phyloP scores from a whole-genome alignment of 2,797 vertebrate genomes.

The Antennarius maculatus region DNA sequence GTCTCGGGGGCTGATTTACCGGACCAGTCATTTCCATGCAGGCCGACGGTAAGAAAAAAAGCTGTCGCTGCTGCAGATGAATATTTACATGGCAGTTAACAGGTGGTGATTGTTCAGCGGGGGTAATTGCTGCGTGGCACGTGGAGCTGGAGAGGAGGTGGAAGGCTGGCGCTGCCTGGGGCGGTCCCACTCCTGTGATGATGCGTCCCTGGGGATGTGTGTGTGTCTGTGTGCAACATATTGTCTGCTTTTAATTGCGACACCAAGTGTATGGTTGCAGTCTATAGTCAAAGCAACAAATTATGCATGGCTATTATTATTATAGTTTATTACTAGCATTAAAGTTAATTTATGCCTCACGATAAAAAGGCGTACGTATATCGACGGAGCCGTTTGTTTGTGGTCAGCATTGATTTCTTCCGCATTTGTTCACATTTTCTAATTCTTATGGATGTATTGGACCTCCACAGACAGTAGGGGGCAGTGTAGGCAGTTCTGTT shows the following conservation, averaged over 20 bases:
- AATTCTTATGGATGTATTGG: too few relatives aligned
- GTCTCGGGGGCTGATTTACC: slow-evolving; percentile 70
- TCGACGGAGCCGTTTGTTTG: too few relatives aligned
- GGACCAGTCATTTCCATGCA: slow-evolving; percentile 63
- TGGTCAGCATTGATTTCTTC: too few relatives aligned
- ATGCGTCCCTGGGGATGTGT: slow-evolving; percentile 50
- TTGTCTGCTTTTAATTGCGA: slow-evolving; percentile 20
- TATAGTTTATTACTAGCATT: too few relatives aligned
- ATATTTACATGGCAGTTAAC: slow-evolving; percentile 83
- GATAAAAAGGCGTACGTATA: too few relatives aligned
- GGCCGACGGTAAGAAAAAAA: slow-evolving; percentile 53
- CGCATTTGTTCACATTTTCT: too few relatives aligned
- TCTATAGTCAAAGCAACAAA: not conserved
- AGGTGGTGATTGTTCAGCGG: slow-evolving; percentile 79
- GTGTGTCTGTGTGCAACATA: slow-evolving; percentile 12
- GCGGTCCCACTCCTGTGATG: slow-evolving; percentile 49
- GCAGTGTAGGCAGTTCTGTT: too few relatives aligned
- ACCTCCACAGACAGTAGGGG: too few relatives aligned
- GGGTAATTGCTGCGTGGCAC: slow-evolving; percentile 70
- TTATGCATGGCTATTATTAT: not conserved
- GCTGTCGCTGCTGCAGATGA: slow-evolving; percentile 64
- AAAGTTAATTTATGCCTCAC: too few relatives aligned
- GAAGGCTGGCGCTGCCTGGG: slow-evolving; percentile 43
- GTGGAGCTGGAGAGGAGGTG: slow-evolving; percentile 58
- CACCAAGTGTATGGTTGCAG: not conserved